Evolutionary conservation across 2,113 vertebrate species (phyloP).

Genomic region (Istiophorus platypterus): DNA sequence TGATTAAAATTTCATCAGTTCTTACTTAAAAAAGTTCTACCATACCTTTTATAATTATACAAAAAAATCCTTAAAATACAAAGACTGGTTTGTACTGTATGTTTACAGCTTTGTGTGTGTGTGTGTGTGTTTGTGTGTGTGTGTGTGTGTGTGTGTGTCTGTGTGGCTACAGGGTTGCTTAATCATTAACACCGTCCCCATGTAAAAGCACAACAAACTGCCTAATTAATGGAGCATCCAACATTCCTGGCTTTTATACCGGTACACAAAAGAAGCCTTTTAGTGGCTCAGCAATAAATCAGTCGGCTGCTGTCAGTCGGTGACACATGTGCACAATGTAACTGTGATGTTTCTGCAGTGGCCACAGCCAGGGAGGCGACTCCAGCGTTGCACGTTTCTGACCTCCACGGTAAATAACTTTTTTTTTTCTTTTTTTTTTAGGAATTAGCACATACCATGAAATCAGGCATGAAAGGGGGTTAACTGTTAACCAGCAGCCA

Average conservation of each 20-base stretch:
- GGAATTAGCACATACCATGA: slow-evolving; percentile 45
- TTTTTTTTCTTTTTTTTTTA: too few relatives aligned
- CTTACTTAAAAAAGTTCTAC: too few relatives aligned
- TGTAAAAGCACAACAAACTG: slow-evolving; percentile 66
- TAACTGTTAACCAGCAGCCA: slow-evolving; percentile 69
- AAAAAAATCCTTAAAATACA: too few relatives aligned
- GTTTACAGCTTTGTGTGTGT: background rate
- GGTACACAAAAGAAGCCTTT: slow-evolving; percentile 75
- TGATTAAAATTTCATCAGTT: too few relatives aligned
- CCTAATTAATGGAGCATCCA: slow-evolving; percentile 79
- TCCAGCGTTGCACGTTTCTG: slow-evolving; percentile 45
- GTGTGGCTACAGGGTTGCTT: slow-evolving; percentile 40
- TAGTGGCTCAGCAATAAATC: slow-evolving; percentile 77
- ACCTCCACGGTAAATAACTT: slow-evolving; percentile 50
- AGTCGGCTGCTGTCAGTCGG: slow-evolving; percentile 66
- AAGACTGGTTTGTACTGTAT: background rate
- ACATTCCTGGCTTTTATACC: slow-evolving; percentile 80
- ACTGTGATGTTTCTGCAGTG: slow-evolving; percentile 48
- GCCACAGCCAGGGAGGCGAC: slow-evolving; percentile 38
- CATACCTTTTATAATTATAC: too few relatives aligned
- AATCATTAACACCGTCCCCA: slow-evolving; percentile 75
- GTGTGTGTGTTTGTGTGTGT: background rate
- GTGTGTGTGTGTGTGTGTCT: slow-evolving; percentile 34
- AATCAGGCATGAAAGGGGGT: slow-evolving; percentile 55
- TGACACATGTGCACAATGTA: slow-evolving; percentile 72